Evolutionary conservation across 2,113 vertebrate genomes (phyloP).

Genomic region (Anarhynchus alexandrinus): DNA sequence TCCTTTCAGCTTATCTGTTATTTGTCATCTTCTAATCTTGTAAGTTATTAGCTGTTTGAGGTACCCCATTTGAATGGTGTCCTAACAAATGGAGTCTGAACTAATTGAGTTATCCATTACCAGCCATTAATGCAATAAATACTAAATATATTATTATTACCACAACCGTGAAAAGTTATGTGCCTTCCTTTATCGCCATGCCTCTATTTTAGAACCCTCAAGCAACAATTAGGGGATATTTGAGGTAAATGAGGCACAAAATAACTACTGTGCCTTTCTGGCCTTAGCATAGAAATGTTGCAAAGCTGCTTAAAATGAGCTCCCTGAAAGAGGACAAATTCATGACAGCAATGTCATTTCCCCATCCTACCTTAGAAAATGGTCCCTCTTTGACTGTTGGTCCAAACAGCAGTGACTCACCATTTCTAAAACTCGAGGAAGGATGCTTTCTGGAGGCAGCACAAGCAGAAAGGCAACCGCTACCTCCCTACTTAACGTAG

Average conservation of each 20-base stretch:
- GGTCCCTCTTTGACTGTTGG: background rate
- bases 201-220: constrained; percentile 35
- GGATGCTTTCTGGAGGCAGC: background rate
- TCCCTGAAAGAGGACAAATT: background rate
- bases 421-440: background rate
- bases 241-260: constrained; percentile 61
- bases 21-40: background rate
- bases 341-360: background rate
- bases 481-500: background rate
- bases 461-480: background rate
- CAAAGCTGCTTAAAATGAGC: background rate
- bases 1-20: background rate
- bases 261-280: constrained; percentile 26
- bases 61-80: background rate
- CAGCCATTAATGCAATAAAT: constrained; percentile 47
- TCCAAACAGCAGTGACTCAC: background rate
- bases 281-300: background rate
- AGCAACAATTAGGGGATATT: constrained; percentile 59
- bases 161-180: background rate
- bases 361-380: background rate
- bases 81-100: constrained; percentile 19
- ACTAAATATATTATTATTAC: constrained; percentile 15
- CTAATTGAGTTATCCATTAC: constrained; percentile 41
- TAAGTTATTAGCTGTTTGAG: background rate
- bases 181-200: constrained; percentile 11